These are phyloP conservation scores for Ascaphus truei DNA, from an alignment of 2,113 vertebrate genomes.

Conservation along the genomic window DNA sequence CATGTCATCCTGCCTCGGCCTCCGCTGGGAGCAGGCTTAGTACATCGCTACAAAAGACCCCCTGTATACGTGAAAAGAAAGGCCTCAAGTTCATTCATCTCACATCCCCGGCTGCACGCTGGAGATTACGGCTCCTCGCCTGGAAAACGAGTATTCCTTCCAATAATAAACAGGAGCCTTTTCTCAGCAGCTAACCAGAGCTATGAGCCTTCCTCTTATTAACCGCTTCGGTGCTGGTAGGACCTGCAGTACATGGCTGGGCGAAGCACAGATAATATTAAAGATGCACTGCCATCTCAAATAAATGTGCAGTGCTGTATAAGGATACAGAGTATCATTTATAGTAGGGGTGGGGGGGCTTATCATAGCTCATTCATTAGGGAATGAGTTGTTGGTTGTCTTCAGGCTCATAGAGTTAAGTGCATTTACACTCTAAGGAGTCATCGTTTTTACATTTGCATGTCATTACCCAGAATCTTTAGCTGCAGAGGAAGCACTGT, in stretches of 20 bases:
- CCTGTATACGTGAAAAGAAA: conserved; percentile 30
- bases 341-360: too few relatives aligned
- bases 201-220: background rate
- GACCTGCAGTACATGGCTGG: background rate
- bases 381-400: too few relatives aligned
- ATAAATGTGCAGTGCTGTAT: too few relatives aligned
- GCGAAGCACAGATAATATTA: too few relatives aligned
- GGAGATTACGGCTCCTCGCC: conserved; percentile 31
- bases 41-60: conserved; percentile 9
- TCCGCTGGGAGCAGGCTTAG: conserved; percentile 22
- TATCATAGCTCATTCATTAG: too few relatives aligned
- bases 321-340: too few relatives aligned
- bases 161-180: conserved; percentile 33
- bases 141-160: conserved; percentile 33
- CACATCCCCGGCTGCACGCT: conserved; percentile 22
- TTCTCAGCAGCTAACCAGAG: conserved; percentile 12
- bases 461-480: too few relatives aligned
- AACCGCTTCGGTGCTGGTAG: conserved; percentile 11
- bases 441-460: too few relatives aligned
- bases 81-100: conserved; percentile 21
- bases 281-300: too few relatives aligned
- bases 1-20: conserved; percentile 11
- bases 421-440: too few relatives aligned
- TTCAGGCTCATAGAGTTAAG: too few relatives aligned
- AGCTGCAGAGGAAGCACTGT: too few relatives aligned